These are phyloP conservation scores for Nymphalis urticae DNA, from an alignment of 2,888 invertebrate genomes.

Conservation along the genomic window DNA sequence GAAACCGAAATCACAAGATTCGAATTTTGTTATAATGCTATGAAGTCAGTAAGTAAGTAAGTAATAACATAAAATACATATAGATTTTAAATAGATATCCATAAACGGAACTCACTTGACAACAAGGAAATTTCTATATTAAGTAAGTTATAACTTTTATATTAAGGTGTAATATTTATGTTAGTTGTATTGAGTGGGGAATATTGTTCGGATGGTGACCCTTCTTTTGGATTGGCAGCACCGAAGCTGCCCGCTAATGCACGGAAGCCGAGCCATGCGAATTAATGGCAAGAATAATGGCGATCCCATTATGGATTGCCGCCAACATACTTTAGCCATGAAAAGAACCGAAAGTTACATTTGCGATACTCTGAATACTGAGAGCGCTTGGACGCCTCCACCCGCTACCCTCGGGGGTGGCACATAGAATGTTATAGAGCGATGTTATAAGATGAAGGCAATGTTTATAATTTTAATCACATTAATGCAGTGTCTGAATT, in stretches of 20 bases:
- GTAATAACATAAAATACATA: no score
- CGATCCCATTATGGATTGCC: conserved; percentile 83
- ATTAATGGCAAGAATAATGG: conserved; percentile 83
- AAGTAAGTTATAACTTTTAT: conserved; percentile 5
- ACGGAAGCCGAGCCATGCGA: conserved; percentile 79
- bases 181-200: conserved; percentile 40
- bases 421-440: conserved; percentile 45
- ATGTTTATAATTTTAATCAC: neutral
- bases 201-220: conserved; percentile 52
- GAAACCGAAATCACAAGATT: no score
- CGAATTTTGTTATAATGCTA: no score
- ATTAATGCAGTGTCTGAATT: neutral
- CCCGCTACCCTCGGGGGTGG: conserved; percentile 54
- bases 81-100: neutral
- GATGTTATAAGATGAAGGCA: neutral
- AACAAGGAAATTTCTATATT: neutral
- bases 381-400: conserved; percentile 67
- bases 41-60: no score
- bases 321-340: conserved; percentile 82
- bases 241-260: conserved; percentile 76
- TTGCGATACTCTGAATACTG: conserved; percentile 82
- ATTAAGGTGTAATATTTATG: conserved; percentile 32
- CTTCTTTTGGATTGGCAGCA: conserved; percentile 72
- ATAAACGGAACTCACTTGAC: neutral
- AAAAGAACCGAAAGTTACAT: conserved; percentile 83